Percentiles rank a stretch among this genome's conserved stretches.
These are phyloP conservation scores for Leucoma salicis DNA, from an alignment of 2,888 invertebrate genomes.

Conservation along the genomic window DNA sequence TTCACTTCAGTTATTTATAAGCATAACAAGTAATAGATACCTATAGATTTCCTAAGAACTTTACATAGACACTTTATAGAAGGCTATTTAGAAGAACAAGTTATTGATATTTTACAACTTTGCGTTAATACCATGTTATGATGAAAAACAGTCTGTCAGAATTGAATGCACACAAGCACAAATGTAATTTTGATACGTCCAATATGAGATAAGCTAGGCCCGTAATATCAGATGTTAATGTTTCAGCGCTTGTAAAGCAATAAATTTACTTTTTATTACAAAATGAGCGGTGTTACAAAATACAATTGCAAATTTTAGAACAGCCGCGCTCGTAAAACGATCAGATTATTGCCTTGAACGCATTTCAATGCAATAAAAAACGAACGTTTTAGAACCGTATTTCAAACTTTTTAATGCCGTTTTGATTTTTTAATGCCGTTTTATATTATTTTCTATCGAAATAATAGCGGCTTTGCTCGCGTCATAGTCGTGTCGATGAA, in stretches of 20 bases:
- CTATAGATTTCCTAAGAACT: no score
- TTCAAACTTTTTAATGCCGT: constrained; percentile 55
- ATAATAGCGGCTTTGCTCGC: no score
- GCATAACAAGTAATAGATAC: no score
- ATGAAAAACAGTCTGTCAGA: constrained; percentile 35
- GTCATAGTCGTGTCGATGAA: no score
- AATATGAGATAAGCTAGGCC: constrained; percentile 34
- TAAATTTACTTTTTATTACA: constrained; percentile 42
- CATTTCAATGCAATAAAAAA: constrained; percentile 65
- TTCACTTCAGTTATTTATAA: no score
- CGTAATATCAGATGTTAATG: constrained; percentile 36
- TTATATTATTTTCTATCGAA: no score
- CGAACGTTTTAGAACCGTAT: constrained; percentile 60
- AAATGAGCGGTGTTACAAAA: constrained; percentile 44
- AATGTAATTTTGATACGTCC: constrained; percentile 39
- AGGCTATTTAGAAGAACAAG: no score
- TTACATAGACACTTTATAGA: no score
- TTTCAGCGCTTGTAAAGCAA: constrained; percentile 37
- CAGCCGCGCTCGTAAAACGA: constrained; percentile 57
- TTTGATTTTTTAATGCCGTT: no score
- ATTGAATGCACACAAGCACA: constrained; percentile 22
- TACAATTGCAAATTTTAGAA: constrained; percentile 56
- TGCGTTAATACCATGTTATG: no score
- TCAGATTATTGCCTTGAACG: constrained; percentile 65
- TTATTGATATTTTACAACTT: no score